These are phyloP conservation scores for Zonitis immaculata DNA, from an alignment of 2,888 invertebrate species.

Conservation along the genomic window DNA sequence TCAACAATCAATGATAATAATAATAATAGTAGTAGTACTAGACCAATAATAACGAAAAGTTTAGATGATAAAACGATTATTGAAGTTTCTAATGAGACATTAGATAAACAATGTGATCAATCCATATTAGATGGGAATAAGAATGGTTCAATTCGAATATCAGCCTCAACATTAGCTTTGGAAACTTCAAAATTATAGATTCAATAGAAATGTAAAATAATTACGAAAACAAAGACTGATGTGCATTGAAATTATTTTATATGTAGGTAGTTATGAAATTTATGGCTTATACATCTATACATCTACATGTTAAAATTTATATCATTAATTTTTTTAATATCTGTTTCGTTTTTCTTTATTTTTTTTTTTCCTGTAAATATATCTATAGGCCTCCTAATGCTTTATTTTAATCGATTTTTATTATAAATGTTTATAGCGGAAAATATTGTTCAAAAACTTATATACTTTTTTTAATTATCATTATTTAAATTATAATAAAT, in stretches of 20 bases:
- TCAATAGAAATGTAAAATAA: conserved; percentile 2
- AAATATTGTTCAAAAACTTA: not conserved
- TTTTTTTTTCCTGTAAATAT: conserved; percentile 9
- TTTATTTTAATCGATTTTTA: conserved; percentile 10
- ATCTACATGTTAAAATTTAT: conserved; percentile 6
- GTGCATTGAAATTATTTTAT: conserved; percentile 27
- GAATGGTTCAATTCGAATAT: not conserved
- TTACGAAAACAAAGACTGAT: conserved; percentile 29
- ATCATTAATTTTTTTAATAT: conserved; percentile 7
- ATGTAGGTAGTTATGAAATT: conserved; percentile 7
- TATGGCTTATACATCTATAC: conserved; percentile 9
- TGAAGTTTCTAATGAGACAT: conserved; percentile 43
- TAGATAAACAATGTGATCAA: conserved; percentile 29
- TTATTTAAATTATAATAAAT: not conserved
- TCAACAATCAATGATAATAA: conserved; percentile 30
- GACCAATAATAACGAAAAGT: conserved; percentile 37
- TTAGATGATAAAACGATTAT: conserved; percentile 44
- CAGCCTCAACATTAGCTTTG: conserved; percentile 22
- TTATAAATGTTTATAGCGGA: conserved; percentile 4
- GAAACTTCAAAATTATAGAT: conserved; percentile 35
- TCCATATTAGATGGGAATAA: not conserved
- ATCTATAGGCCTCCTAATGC: conserved; percentile 3
- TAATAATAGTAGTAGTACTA: no score
- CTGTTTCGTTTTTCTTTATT: not conserved
- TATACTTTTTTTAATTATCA: not conserved